phyloP scores from a whole-genome alignment of 2,888 invertebrate genomes.

The Geotrupes spiniger region DNA sequence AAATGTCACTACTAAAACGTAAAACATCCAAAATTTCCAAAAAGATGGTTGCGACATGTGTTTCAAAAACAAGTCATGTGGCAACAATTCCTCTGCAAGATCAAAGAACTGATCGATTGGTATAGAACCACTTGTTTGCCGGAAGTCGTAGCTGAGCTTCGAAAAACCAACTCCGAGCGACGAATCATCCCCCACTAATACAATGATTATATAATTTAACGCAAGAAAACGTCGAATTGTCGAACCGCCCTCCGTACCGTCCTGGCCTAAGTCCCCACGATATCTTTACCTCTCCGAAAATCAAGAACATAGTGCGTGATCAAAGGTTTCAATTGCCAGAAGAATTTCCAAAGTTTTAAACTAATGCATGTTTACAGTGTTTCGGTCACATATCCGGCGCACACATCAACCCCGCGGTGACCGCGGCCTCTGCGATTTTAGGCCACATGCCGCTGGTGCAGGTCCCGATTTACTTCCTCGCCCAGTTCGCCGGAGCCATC shows the following conservation, averaged over 20 bases:
- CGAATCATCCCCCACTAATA: neutral
- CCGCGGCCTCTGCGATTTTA: constrained; percentile 64
- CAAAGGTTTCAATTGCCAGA: too few species aligned
- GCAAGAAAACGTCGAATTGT: neutral
- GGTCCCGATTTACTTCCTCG: constrained; percentile 61
- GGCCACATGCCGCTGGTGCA: constrained; percentile 56
- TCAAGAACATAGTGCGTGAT: too few species aligned
- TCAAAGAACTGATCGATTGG: constrained; percentile 17
- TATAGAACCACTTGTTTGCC: constrained; percentile 26
- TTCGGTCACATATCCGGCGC: constrained; percentile 77
- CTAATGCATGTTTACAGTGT: constrained; percentile 48
- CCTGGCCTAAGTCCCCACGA: constrained; percentile 2
- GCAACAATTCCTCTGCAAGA: too few species aligned
- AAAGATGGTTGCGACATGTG: neutral
- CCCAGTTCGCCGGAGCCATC: constrained; percentile 65
- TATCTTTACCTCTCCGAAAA: too few species aligned
- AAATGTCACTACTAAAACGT: neutral
- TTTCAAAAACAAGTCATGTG: too few species aligned
- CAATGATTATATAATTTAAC: too few species aligned
- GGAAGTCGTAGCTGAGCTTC: constrained; percentile 10
- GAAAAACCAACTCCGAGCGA: constrained; percentile 9
- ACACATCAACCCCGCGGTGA: constrained; percentile 75
- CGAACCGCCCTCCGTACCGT: neutral
- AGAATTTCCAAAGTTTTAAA: too few species aligned
- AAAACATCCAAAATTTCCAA: neutral